Base-by-base conservation (phyloP, 2,888 invertebrate species). In the Aethes cnicana region DNA sequence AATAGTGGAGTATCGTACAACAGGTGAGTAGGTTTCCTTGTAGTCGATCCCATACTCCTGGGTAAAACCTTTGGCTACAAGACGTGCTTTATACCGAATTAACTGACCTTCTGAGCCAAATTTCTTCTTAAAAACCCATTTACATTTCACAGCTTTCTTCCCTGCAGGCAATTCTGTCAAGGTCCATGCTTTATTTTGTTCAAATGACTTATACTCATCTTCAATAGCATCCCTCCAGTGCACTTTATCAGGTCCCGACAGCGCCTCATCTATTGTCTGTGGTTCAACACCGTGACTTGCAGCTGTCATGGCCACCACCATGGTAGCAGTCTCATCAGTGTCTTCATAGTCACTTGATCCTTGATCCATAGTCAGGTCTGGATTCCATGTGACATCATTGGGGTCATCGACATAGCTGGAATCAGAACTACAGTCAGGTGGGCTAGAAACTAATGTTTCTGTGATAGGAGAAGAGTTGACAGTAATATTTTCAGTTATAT, bases 1-100 rank as follows among this genome's bases (percentile, higher is more conserved):
- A 6, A 26, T 26, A 4, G 26, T 26, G 4, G 26, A 26, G 9
- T 26, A 26, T 9, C 9, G 2, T 26, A 26, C 26, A 3, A 26
- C 26, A 26, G 26, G 26, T 9, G n/a, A n/a, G n/a, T n/a, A n/a
- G n/a, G n/a, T n/a, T n/a, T n/a, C n/a, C n/a, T n/a, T n/a, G n/a
- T n/a, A 11, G 26, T 26, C 26, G 2, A 26, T 26, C 4, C 47
- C 47, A 30, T 37, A 20, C 12, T 26, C 9, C 17, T 47, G 47
- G 33, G 47, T 47, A 30, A 37, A 47, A 1, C 47, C 47, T 20
- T 37, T 47, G 2, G 47, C 47, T 6, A 47, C 47, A 30, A 47
- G 37, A 4, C 47, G 37, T 3, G 47, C 47, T 47, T 47, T 47
- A 14, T 47, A 37, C 2, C 37, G 37, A 9, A 30, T 1, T 14